Percentiles rank a stretch among this genome's conserved stretches.
Evolutionary conservation across 2,888 invertebrate species (phyloP).

Genomic region (Thalpophila matura): DNA sequence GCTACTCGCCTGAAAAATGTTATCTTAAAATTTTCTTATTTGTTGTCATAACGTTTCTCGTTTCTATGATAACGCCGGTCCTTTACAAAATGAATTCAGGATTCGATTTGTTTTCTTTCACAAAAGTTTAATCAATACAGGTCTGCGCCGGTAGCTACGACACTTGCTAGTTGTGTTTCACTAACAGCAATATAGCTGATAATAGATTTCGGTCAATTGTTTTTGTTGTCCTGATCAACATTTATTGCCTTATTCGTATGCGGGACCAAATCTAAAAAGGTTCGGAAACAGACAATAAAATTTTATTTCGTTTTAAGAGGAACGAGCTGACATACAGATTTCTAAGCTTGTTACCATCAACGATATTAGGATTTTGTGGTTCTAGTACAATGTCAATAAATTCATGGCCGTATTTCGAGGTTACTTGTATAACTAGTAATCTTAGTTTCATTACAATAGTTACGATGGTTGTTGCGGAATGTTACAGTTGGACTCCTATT

Average conservation of each 20-base stretch:
- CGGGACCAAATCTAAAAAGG: constrained; percentile 84
- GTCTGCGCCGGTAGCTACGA: constrained; percentile 29
- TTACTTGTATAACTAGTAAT: constrained; percentile 48
- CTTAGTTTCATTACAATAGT: constrained; percentile 60
- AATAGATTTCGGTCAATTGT: constrained; percentile 83
- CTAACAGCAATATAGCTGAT: constrained; percentile 77
- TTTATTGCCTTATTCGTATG: constrained; percentile 88
- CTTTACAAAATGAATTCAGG: constrained; percentile 36
- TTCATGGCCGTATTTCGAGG: constrained; percentile 35
- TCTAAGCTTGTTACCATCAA: constrained; percentile 52
- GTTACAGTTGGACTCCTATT: constrained; percentile 46
- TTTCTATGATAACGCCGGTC: constrained; percentile 34
- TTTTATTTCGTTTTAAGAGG: constrained; percentile 79
- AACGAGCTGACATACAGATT: constrained; percentile 66
- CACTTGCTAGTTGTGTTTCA: constrained; percentile 59
- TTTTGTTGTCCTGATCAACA: constrained; percentile 85
- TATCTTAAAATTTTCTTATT: constrained; percentile 29
- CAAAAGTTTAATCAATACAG: constrained; percentile 54
- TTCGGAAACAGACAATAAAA: constrained; percentile 81
- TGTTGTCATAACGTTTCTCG: constrained; percentile 20
- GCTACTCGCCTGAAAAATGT: constrained; percentile 35
- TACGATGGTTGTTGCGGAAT: constrained; percentile 45
- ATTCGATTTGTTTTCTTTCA: constrained; percentile 45
- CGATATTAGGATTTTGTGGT: constrained; percentile 31
- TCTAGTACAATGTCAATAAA: constrained; percentile 30